These are phyloP conservation scores for Leptestheria dahalacensis DNA, from an alignment of 1,140 invertebrate species.

Conservation along the genomic window DNA sequence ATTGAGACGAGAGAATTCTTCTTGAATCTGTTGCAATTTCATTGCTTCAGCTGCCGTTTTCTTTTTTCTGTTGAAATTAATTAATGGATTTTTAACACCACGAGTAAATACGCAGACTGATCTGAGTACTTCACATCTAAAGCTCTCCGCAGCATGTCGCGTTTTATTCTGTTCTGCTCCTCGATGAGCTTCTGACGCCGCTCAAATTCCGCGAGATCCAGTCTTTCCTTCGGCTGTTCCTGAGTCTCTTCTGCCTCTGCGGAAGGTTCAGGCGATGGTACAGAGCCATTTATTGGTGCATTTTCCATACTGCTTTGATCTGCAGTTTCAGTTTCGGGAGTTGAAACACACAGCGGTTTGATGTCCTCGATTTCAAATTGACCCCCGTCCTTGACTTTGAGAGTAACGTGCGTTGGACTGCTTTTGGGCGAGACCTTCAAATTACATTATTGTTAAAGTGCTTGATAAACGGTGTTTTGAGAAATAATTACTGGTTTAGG, in stretches of 20 bases:
- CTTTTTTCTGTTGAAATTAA: constrained; percentile 37
- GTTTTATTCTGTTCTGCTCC: constrained; percentile 57
- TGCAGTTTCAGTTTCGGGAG: background rate
- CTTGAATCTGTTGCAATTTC: constrained; percentile 41
- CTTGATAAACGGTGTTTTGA: no score
- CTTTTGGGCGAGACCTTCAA: background rate
- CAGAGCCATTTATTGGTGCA: background rate
- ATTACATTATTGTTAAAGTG: no score
- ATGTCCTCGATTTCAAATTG: constrained; percentile 11
- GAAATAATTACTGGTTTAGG: no score
- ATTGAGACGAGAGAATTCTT: constrained; percentile 53
- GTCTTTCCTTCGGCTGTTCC: constrained; percentile 1
- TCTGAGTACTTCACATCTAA: constrained; percentile 25
- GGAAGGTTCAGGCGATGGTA: background rate
- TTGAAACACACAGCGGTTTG: background rate
- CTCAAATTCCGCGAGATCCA: constrained; percentile 44
- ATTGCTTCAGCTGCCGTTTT: constrained; percentile 50
- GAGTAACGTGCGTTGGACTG: constrained; percentile 6
- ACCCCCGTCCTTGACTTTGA: constrained; percentile 9
- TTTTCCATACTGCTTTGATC: background rate
- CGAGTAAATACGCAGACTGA: background rate
- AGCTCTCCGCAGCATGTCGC: constrained; percentile 50
- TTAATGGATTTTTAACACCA: background rate
- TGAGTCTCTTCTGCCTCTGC: background rate
- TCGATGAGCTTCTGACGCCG: constrained; percentile 53